Evolutionary conservation across 2,797 vertebrate species (phyloP).

Genomic region (Crocidura indochinensis): DNA sequence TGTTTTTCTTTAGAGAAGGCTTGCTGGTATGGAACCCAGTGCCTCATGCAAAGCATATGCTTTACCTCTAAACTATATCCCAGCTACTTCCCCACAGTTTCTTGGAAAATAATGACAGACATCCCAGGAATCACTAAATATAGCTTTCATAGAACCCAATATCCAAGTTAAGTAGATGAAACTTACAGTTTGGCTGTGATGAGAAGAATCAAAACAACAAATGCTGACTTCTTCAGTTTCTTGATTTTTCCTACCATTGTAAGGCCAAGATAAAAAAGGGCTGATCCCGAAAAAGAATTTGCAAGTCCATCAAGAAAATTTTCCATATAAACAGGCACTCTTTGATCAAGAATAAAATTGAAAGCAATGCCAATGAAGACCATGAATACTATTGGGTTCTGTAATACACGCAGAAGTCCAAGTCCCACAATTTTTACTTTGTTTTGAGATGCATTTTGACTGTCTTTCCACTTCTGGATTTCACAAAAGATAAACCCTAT

Average conservation of each 20-base stretch:
- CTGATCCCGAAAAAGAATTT: conserved; percentile 97
- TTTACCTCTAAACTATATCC: no score
- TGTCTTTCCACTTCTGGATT: conserved; percentile 95
- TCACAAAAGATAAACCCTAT: conserved; percentile 96
- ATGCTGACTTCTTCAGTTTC: conserved; percentile 95
- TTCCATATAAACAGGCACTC: conserved; percentile 95
- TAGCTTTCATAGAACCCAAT: conserved; percentile 41
- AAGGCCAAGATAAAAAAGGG: conserved; percentile 98
- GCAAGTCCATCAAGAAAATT: conserved; percentile 97
- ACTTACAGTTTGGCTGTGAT: conserved; percentile 99
- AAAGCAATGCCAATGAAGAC: conserved; percentile 96
- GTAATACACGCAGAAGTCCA: conserved; percentile 95
- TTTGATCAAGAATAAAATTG: conserved; percentile 95
- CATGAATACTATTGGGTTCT: conserved; percentile 99
- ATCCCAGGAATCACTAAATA: conserved; percentile 42
- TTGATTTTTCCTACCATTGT: conserved; percentile 98
- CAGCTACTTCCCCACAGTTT: no score
- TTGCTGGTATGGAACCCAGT: no score
- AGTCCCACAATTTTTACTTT: conserved; percentile 94
- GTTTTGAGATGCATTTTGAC: conserved; percentile 91
- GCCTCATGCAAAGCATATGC: no score
- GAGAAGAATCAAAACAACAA: conserved; percentile 96
- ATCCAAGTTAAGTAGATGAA: conserved; percentile 61
- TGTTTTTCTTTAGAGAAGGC: no score
- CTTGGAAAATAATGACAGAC: not conserved